phyloP scores from a whole-genome alignment of 2,888 invertebrate genomes.

The Spicauda simplicius region DNA sequence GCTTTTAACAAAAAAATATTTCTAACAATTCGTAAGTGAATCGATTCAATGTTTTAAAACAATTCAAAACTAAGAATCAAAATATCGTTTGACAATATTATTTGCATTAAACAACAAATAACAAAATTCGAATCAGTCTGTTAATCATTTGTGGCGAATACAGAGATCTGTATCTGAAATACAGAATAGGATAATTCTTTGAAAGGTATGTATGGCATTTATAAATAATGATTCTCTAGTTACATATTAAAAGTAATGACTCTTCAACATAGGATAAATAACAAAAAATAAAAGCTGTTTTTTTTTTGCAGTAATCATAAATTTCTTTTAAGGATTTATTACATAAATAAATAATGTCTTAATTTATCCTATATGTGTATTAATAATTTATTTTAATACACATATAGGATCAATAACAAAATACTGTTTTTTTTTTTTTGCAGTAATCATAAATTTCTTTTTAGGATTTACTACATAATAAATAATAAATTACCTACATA shows the following conservation, averaged over 20 bases:
- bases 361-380: too few relatives aligned
- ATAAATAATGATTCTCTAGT: slow-evolving; percentile 28
- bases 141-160: slow-evolving; percentile 33
- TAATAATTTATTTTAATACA: too few relatives aligned
- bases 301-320: too few relatives aligned
- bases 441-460: too few relatives aligned
- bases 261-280: slow-evolving; percentile 6
- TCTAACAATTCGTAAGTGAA: slow-evolving; percentile 23
- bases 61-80: slow-evolving; percentile 41
- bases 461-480: too few relatives aligned
- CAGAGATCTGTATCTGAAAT: slow-evolving; percentile 28
- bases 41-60: slow-evolving; percentile 41
- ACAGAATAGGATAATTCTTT: slow-evolving; percentile 21
- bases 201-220: slow-evolving; percentile 35
- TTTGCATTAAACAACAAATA: slow-evolving; percentile 25
- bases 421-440: too few relatives aligned
- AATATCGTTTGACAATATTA: slow-evolving; percentile 17
- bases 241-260: background rate
- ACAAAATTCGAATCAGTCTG: slow-evolving; percentile 34
- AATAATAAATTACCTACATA: too few relatives aligned
- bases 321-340: too few relatives aligned
- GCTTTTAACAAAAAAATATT: slow-evolving; percentile 11
- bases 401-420: too few relatives aligned
- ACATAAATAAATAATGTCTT: too few relatives aligned
- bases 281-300: too few relatives aligned